Percentiles rank a stretch among this genome's conserved stretches.
These are phyloP conservation scores for Adelphocoris suturalis DNA, from an alignment of 2,888 invertebrate species.

Conservation along the genomic window DNA sequence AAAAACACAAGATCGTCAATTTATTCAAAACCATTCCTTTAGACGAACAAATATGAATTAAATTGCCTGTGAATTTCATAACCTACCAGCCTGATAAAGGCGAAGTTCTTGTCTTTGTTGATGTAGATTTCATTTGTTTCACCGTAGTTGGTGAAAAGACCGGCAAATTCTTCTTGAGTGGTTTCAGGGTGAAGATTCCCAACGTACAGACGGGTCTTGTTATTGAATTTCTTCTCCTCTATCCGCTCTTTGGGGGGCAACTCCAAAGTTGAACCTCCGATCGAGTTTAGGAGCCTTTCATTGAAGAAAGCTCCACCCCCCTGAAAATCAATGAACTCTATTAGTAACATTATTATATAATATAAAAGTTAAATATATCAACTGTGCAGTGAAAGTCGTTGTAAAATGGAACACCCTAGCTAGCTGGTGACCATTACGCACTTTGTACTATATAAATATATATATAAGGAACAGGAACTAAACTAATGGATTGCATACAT, in stretches of 20 bases:
- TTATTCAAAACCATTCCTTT: not conserved
- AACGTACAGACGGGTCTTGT: constrained; percentile 95
- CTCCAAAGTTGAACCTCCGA: constrained; percentile 89
- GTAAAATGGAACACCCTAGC: too few species aligned
- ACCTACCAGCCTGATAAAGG: constrained; percentile 93
- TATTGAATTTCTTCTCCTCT: constrained; percentile 91
- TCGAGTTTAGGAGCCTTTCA: constrained; percentile 80
- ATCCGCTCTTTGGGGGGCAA: constrained; percentile 85
- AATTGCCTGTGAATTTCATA: not conserved
- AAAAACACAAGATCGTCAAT: not conserved
- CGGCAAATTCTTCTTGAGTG: constrained; percentile 92
- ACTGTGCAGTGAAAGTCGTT: too few species aligned
- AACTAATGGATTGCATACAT: too few species aligned
- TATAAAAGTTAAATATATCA: too few species aligned
- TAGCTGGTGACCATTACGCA: too few species aligned
- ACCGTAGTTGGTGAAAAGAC: constrained; percentile 92
- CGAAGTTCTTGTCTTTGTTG: constrained; percentile 97
- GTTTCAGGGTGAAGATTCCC: constrained; percentile 95
- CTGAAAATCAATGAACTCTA: not conserved
- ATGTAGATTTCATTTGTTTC: constrained; percentile 95
- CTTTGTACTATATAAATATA: too few species aligned
- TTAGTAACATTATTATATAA: too few species aligned
- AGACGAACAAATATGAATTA: not conserved
- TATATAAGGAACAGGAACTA: too few species aligned
- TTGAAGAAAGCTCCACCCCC: constrained; percentile 80